These are phyloP conservation scores for Mallotus villosus DNA, from an alignment of 2,797 vertebrate genomes.

Conservation along the genomic window DNA sequence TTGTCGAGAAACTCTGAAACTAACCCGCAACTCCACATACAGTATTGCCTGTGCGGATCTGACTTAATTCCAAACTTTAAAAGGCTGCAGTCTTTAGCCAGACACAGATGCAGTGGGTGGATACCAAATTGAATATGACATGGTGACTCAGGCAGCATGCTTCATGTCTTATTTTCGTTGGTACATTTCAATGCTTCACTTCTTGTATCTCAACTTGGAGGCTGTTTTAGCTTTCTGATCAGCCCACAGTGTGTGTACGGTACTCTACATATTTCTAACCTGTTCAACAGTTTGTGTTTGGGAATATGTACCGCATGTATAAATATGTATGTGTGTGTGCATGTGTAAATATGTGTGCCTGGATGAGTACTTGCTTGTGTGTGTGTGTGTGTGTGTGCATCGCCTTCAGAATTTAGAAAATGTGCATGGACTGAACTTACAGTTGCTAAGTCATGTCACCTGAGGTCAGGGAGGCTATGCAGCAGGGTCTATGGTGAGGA, in stretches of 20 bases:
- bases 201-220: not conserved
- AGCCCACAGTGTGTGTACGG: not conserved
- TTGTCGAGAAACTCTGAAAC: constrained; percentile 22
- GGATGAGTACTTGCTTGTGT: not conserved
- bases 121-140: constrained; percentile 53
- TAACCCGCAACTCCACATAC: not conserved
- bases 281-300: not conserved
- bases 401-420: not conserved
- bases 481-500: not conserved
- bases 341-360: not conserved
- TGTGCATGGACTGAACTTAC: not conserved
- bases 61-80: constrained; percentile 59
- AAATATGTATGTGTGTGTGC: too few species aligned
- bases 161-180: constrained; percentile 19
- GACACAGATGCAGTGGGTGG: constrained; percentile 63
- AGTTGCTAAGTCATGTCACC: not conserved
- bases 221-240: not conserved
- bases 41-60: constrained; percentile 40
- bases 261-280: not conserved
- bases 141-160: constrained; percentile 53
- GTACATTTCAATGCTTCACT: not conserved
- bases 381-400: not conserved
- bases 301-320: too few species aligned
- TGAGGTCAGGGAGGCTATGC: not conserved
- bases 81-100: constrained; percentile 53